These are phyloP conservation scores for Antheraea mylitta DNA, from an alignment of 1,140 invertebrate species.

Conservation along the genomic window DNA sequence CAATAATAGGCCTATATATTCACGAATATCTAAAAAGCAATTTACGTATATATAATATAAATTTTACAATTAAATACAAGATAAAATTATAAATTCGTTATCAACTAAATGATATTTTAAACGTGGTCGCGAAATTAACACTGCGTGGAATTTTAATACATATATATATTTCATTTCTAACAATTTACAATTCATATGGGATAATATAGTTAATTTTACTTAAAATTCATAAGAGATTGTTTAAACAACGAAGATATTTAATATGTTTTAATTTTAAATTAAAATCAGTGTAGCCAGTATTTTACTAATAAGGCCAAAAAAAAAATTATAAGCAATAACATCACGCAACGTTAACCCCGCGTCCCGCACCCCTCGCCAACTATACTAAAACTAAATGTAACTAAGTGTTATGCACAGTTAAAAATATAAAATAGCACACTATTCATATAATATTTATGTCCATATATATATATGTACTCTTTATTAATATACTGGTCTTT, in stretches of 20 bases:
- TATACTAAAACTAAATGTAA: conserved; percentile 33
- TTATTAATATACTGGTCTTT: conserved; percentile 66
- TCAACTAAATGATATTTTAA: conserved; percentile 51
- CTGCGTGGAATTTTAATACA: background rate
- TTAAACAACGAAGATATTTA: too few species aligned
- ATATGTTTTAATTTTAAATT: background rate
- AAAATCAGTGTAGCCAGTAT: background rate
- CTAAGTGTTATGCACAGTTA: conserved; percentile 41
- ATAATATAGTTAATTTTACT: too few species aligned
- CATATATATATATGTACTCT: conserved; percentile 31
- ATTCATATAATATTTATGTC: conserved; percentile 27
- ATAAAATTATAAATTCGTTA: conserved; percentile 61
- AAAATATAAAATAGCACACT: conserved; percentile 47
- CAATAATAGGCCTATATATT: conserved; percentile 39
- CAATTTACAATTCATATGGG: too few species aligned
- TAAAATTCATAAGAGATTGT: too few species aligned
- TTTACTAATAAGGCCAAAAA: too few species aligned
- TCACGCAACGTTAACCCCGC: background rate
- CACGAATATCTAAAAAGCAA: conserved; percentile 32
- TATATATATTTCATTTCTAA: too few species aligned
- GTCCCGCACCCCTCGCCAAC: background rate
- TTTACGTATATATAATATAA: conserved; percentile 59
- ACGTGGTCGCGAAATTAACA: conserved; percentile 6
- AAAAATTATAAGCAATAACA: too few species aligned
- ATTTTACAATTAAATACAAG: conserved; percentile 26